Evolutionary conservation across 2,797 vertebrate species (phyloP).

Genomic region (Coendou prehensilis): DNA sequence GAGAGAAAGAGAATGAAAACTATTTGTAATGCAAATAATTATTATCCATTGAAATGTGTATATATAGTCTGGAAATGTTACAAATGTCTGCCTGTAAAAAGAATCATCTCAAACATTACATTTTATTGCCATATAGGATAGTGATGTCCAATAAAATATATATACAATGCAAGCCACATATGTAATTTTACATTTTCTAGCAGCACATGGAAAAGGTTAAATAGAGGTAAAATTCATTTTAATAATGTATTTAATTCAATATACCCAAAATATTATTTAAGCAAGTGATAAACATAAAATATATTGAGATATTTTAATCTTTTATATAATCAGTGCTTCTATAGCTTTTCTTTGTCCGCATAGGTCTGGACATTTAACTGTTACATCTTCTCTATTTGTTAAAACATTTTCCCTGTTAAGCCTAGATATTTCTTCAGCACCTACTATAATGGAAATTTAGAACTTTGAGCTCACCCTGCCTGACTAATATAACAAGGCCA

Average conservation of each 20-base stretch:
- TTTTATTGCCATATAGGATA: conserved; percentile 7
- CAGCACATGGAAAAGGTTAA: conserved; percentile 2
- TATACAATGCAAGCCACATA: neutral
- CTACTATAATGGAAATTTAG: neutral
- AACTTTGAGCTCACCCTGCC: too few species aligned
- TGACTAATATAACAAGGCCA: too few species aligned
- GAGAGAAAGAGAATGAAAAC: neutral
- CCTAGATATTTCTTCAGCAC: conserved; percentile 49
- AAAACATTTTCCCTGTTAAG: neutral
- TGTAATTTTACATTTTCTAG: conserved; percentile 28
- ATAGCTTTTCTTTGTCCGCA: conserved; percentile 16
- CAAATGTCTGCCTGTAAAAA: conserved; percentile 22
- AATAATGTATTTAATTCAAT: conserved; percentile 29
- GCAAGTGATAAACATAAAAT: conserved; percentile 46
- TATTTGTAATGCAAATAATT: conserved; percentile 44
- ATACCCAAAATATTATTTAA: conserved; percentile 47
- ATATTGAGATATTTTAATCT: conserved; percentile 22
- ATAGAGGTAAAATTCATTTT: conserved; percentile 54
- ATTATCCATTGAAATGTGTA: conserved; percentile 44
- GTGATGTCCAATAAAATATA: neutral
- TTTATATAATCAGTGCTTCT: conserved; percentile 12
- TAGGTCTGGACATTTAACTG: neutral
- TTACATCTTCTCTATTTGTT: conserved; percentile 26
- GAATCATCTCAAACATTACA: conserved; percentile 20
- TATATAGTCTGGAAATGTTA: neutral